phyloP scores from a whole-genome alignment of 2,113 vertebrate genomes.

The Prinia subflava region DNA sequence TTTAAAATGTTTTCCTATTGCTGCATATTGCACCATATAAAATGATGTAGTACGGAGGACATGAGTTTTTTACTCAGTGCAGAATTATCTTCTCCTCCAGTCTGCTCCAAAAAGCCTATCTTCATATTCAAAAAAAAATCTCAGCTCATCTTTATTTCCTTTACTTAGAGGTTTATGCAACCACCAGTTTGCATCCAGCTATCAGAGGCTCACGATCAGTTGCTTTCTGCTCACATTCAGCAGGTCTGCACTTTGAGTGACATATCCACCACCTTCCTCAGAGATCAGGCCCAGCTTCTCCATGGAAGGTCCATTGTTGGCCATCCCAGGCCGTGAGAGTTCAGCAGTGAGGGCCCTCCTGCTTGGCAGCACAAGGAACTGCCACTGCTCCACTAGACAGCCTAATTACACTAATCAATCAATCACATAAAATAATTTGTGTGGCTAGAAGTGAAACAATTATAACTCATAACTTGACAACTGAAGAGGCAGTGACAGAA shows the following conservation, averaged over 20 bases:
- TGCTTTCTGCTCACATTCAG: neutral
- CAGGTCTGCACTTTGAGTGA: neutral
- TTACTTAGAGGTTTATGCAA: neutral
- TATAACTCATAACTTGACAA: neutral
- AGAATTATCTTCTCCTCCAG: neutral
- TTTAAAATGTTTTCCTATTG: neutral
- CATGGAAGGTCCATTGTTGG: neutral
- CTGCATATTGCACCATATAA: neutral
- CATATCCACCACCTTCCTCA: neutral
- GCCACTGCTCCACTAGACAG: neutral
- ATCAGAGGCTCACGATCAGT: neutral
- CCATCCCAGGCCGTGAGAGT: neutral
- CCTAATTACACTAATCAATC: constrained; percentile 49
- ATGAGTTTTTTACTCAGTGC: neutral
- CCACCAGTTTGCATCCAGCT: neutral
- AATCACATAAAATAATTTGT: constrained; percentile 12
- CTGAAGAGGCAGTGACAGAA: neutral
- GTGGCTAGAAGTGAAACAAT: neutral
- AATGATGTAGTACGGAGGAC: neutral
- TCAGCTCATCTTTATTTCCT: neutral
- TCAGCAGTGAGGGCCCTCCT: neutral
- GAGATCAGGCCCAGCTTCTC: neutral
- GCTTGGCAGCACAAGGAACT: constrained; percentile 2
- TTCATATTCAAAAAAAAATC: neutral
- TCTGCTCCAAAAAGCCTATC: neutral